Evolutionary conservation across 1,140 invertebrate genomes (phyloP).

Genomic region (Rhyacophila brunnea): DNA sequence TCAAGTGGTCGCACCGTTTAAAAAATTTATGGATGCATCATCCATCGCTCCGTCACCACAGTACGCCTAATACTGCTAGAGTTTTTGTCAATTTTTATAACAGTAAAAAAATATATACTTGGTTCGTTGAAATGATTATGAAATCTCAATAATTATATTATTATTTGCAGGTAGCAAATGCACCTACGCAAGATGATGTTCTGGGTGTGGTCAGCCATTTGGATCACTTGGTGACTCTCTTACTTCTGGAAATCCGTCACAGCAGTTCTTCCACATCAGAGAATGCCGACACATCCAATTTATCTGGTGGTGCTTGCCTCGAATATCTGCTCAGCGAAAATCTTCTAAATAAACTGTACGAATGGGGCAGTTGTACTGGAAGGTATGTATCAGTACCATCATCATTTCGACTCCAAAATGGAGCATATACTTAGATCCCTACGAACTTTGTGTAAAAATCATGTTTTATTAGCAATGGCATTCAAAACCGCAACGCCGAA

Average conservation of each 20-base stretch:
- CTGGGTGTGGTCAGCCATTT: conserved; percentile 88
- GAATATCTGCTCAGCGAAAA: conserved; percentile 77
- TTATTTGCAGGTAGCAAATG: conserved; percentile 43
- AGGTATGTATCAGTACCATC: conserved; percentile 50
- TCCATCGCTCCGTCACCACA: no score
- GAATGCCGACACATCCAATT: conserved; percentile 46
- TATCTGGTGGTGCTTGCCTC: conserved; percentile 63
- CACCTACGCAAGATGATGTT: conserved; percentile 76
- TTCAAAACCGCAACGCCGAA: no score
- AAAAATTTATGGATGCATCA: no score
- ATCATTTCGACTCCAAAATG: neutral
- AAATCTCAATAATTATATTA: no score
- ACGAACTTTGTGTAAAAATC: no score
- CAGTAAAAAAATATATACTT: no score
- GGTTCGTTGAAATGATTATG: no score
- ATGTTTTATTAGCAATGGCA: no score
- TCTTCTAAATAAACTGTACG: conserved; percentile 72
- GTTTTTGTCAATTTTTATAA: no score
- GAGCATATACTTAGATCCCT: no score
- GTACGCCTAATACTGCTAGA: no score
- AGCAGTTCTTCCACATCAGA: conserved; percentile 31
- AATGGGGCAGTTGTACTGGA: conserved; percentile 74
- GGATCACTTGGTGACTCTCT: conserved; percentile 87
- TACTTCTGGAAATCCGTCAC: conserved; percentile 73
- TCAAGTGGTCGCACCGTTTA: no score